Conservation (phyloP, 2,113 vertebrate species). For the Pachypanchax playfairii region DNA sequence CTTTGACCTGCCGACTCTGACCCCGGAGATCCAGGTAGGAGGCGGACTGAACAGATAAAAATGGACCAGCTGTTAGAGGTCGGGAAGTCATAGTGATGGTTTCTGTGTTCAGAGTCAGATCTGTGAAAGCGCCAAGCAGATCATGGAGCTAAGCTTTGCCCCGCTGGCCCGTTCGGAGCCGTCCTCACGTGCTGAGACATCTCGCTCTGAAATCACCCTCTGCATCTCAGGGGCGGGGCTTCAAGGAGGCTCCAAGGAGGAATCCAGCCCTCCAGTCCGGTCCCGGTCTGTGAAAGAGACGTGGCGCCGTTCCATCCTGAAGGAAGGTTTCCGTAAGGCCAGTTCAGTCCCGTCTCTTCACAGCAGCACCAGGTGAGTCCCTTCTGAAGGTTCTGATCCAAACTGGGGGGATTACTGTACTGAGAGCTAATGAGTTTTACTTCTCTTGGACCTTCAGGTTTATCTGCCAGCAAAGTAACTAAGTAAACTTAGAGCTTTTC, state of each 20-base stretch:
- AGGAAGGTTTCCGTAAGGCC: slow-evolving; percentile 64
- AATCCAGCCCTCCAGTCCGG: slow-evolving; percentile 15
- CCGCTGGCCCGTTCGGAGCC: slow-evolving; percentile 79
- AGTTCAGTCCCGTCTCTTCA: slow-evolving; percentile 58
- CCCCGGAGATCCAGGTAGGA: slow-evolving; percentile 84
- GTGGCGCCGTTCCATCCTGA: slow-evolving; percentile 38
- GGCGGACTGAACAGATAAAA: neutral
- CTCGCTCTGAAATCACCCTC: slow-evolving; percentile 50
- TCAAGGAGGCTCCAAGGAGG: slow-evolving; percentile 29
- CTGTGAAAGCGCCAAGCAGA: slow-evolving; percentile 83
- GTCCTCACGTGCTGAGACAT: slow-evolving; percentile 40
- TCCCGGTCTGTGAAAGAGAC: slow-evolving; percentile 44
- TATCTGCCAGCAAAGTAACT: too few relatives aligned
- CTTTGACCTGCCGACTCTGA: slow-evolving; percentile 89
- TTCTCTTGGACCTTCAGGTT: too few relatives aligned
- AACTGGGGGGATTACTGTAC: neutral
- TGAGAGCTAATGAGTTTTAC: neutral
- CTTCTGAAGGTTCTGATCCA: neutral
- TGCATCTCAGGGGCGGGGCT: slow-evolving; percentile 27
- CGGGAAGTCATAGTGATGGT: neutral
- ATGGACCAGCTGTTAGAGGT: neutral
- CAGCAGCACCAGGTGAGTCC: slow-evolving; percentile 54
- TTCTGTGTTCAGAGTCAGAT: slow-evolving; percentile 79
- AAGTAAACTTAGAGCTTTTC: too few relatives aligned
- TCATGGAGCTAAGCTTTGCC: slow-evolving; percentile 84